Conservation (phyloP, 1,140 invertebrate genomes). For the Formica selysi region DNA sequence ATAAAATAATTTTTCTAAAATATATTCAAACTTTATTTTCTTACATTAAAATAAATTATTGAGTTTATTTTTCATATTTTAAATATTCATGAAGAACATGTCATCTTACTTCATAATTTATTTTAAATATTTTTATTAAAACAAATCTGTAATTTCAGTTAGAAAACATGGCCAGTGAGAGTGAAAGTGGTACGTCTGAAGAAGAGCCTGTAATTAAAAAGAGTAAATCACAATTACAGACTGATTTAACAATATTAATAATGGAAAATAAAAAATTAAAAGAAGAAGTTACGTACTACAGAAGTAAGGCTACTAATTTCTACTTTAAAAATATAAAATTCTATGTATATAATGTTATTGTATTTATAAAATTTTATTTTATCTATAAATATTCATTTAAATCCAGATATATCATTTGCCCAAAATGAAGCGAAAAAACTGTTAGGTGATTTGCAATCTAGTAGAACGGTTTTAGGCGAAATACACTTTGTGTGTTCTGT, state of each 20-base stretch:
- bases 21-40: too few species aligned
- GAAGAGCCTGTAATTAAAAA: neutral
- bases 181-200: neutral
- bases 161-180: neutral
- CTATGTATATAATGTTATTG: too few species aligned
- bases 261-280: conserved; percentile 13
- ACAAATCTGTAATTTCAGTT: neutral
- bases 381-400: neutral
- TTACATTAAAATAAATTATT: too few species aligned
- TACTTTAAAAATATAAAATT: neutral
- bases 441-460: neutral
- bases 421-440: neutral
- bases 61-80: too few species aligned
- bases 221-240: neutral
- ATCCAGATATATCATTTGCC: neutral
- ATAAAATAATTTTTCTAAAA: too few species aligned
- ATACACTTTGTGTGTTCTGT: too few species aligned
- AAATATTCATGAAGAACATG: too few species aligned
- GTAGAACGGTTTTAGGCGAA: too few species aligned
- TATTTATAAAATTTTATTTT: conserved; percentile 11
- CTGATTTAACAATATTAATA: neutral
- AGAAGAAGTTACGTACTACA: neutral
- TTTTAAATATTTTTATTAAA: too few species aligned
- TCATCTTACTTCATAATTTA: too few species aligned
- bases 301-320: neutral